A percentile compares a stretch with the other conserved stretches of the same genome.
Evolutionary conservation across 2,888 invertebrate genomes (phyloP).

Genomic region (Pyralis farinalis): DNA sequence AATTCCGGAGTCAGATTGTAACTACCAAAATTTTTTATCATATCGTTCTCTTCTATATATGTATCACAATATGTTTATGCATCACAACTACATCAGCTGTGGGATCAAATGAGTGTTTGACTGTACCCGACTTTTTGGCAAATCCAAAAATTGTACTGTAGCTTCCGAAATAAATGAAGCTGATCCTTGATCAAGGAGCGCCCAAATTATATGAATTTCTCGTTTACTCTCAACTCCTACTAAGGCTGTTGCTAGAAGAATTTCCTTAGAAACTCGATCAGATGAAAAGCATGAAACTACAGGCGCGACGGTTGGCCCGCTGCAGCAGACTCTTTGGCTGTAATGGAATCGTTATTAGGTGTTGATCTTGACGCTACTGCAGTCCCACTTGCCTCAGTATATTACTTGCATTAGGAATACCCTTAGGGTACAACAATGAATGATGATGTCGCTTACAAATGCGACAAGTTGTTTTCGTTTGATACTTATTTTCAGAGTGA

Average conservation of each 20-base stretch:
- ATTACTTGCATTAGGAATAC: not conserved
- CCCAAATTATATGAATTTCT: not conserved
- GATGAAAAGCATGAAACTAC: not conserved
- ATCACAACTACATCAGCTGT: not conserved
- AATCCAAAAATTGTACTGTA: not conserved
- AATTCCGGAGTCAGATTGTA: not conserved
- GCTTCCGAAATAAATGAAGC: not conserved
- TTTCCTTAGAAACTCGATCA: not conserved
- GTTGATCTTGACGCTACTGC: not conserved
- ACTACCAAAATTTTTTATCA: not conserved
- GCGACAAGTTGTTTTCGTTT: not conserved
- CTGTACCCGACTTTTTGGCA: not conserved
- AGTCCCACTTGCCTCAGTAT: not conserved
- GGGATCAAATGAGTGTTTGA: not conserved
- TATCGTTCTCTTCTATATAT: not conserved
- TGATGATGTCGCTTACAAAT: not conserved
- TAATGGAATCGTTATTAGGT: too few species aligned
- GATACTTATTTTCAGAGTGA: too few species aligned
- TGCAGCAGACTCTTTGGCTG: not conserved
- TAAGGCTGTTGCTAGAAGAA: not conserved
- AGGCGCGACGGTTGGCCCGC: not conserved
- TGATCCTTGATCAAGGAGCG: not conserved
- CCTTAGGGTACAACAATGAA: not conserved
- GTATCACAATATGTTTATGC: too few species aligned
- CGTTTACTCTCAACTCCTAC: not conserved